phyloP scores from a whole-genome alignment of 2,797 vertebrate species.

The Chiloscyllium punctatum region DNA sequence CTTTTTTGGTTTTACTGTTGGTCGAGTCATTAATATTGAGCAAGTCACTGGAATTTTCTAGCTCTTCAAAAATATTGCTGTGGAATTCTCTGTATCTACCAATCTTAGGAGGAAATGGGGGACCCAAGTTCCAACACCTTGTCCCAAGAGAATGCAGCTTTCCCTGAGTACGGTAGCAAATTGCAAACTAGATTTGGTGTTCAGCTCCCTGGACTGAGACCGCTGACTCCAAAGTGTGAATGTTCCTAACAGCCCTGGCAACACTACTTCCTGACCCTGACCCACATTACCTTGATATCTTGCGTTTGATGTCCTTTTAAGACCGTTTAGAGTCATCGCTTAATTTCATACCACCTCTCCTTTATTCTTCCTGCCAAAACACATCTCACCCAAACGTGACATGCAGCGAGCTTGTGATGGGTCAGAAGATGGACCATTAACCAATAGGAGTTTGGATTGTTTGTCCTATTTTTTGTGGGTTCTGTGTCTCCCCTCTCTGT shows the following conservation, averaged over 20 bases:
- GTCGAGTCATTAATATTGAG: neutral
- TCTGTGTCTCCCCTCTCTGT: neutral
- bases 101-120: neutral
- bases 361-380: no score
- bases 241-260: neutral
- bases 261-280: neutral
- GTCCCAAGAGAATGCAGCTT: neutral
- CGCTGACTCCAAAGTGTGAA: neutral
- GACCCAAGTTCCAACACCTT: no score
- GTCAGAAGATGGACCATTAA: neutral
- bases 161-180: neutral
- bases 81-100: neutral
- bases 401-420: neutral
- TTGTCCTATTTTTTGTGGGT: neutral
- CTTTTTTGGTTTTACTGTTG: neutral
- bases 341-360: no score
- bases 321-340: no score
- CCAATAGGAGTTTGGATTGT: neutral
- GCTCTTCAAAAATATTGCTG: neutral
- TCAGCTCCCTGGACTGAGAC: neutral
- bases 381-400: neutral
- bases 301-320: neutral
- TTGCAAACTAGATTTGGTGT: neutral
- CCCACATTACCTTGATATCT: neutral
- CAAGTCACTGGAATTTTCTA: neutral